A percentile compares a stretch with the other conserved stretches of the same genome.
Conservation (phyloP, 2,888 invertebrate genomes). For the Sericinus montela region DNA sequence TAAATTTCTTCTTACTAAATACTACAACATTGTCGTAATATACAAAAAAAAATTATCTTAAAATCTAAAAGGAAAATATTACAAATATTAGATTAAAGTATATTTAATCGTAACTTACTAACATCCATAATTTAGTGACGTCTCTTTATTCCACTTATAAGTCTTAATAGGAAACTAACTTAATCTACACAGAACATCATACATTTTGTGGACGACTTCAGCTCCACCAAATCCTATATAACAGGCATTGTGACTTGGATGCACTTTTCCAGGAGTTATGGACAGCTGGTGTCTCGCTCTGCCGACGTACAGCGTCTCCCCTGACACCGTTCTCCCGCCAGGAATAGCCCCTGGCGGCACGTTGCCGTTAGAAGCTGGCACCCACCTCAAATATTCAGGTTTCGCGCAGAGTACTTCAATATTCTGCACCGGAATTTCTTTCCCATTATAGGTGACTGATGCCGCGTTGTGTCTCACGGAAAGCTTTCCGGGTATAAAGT, state of each 20-base stretch:
- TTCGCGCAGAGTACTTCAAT: constrained; percentile 63
- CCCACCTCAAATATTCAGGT: constrained; percentile 68
- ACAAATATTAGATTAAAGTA: too few relatives aligned
- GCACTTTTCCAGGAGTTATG: constrained; percentile 79
- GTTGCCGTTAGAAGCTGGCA: constrained; percentile 71
- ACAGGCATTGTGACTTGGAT: constrained; percentile 61
- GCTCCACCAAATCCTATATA: constrained; percentile 64
- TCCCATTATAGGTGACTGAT: constrained; percentile 56
- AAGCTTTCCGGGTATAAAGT: constrained; percentile 68
- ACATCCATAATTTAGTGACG: too few relatives aligned
- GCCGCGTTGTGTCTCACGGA: constrained; percentile 65
- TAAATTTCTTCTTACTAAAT: too few relatives aligned
- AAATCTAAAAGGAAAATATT: too few relatives aligned
- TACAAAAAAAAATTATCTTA: too few relatives aligned
- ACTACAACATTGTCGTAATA: too few relatives aligned
- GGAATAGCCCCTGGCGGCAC: constrained; percentile 76
- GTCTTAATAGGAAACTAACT: constrained; percentile 37
- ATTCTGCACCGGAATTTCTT: constrained; percentile 65
- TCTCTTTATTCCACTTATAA: neutral
- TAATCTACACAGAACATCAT: constrained; percentile 61
- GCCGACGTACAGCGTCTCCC: constrained; percentile 76
- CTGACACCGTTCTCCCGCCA: constrained; percentile 69
- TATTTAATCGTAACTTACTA: too few relatives aligned
- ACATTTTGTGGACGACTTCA: constrained; percentile 63
- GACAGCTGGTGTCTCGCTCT: constrained; percentile 78